These are phyloP conservation scores for Zapus hudsonius DNA, from an alignment of 2,113 vertebrate genomes.

Conservation along the genomic window DNA sequence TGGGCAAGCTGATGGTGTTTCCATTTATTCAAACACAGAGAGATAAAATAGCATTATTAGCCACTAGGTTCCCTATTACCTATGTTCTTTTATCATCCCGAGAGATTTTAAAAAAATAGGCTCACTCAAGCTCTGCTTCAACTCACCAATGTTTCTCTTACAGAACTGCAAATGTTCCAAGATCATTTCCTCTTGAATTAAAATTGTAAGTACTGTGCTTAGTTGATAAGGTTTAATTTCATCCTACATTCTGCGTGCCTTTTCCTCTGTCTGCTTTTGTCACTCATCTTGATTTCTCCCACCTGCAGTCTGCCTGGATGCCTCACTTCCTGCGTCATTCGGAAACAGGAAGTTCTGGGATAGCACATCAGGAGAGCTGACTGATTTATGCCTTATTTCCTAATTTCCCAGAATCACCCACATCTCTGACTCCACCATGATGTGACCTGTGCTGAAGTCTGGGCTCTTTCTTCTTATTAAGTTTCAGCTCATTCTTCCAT, in stretches of 20 bases:
- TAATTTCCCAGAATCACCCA: not conserved
- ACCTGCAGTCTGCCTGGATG: not conserved
- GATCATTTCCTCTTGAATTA: constrained; percentile 26
- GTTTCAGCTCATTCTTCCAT: not conserved
- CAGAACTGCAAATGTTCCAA: not conserved
- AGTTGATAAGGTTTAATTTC: not conserved
- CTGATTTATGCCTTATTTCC: constrained; percentile 42
- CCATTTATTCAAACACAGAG: not conserved
- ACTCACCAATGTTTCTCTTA: not conserved
- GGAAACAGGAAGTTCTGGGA: constrained; percentile 11
- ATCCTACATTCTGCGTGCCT: not conserved
- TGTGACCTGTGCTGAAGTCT: not conserved
- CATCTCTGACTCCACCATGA: not conserved
- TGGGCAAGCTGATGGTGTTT: not conserved
- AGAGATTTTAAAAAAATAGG: not conserved
- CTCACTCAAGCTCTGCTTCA: not conserved
- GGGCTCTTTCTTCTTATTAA: not conserved
- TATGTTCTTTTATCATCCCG: not conserved
- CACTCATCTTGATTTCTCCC: not conserved
- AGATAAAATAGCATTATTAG: not conserved
- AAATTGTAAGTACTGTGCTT: not conserved
- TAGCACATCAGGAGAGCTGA: constrained; percentile 35
- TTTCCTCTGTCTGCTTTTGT: not conserved
- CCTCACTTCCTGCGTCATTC: constrained; percentile 50
- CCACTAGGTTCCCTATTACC: not conserved